Evolutionary conservation across 2,888 invertebrate genomes (phyloP), one percentile per base, ranked within the genome.

Genomic region (Parapristionchus giblindavisi): DNA sequence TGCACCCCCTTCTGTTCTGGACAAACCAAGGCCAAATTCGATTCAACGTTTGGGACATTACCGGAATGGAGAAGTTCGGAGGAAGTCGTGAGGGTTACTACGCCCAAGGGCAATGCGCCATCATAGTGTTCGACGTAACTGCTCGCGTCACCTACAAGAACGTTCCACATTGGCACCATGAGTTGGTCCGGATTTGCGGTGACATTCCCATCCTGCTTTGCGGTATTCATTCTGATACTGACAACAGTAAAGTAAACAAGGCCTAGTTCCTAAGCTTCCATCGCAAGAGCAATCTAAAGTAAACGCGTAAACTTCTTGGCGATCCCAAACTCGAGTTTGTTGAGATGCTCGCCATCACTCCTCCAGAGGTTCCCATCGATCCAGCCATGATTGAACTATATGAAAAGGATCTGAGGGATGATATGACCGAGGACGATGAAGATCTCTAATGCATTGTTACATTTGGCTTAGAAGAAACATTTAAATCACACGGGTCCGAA

Each of bases 151-250:
- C 99, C 75, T 99, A 99, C 92, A 99, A 99, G 91, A 99, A 99
- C 89, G 99, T 99, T 79, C 98, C 98, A 72, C 98, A 98, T 90
- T 99, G 99, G 99, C 98, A 99, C 90, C 92, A 98, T 89, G 99
- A 99, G 92, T 92, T 99, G 54, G 82, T 98, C 29, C 91, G 99
- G 87, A 99, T 99, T 17, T 99, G 99, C 90, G 99, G 99, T 91
- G 98, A 95, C 90, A 97, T 99, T 87, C 99, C 99, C n/a, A 99
- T 99, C 88, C 99, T 99, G n/a, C 91, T 99, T 61, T 96, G 96
- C 89, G 99, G 99, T 70, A 99, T 80, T 32, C 52, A 83, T 81
- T 99, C 99, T 40, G 99, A 99, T 88, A 96, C 99, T 88, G 99
- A 99, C 89, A 99, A 99, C 90, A 93, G 99, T 87, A 99, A 99